Evolutionary conservation across 2,797 vertebrate genomes (phyloP).

Genomic region (Lutjanus argentimaculatus): DNA sequence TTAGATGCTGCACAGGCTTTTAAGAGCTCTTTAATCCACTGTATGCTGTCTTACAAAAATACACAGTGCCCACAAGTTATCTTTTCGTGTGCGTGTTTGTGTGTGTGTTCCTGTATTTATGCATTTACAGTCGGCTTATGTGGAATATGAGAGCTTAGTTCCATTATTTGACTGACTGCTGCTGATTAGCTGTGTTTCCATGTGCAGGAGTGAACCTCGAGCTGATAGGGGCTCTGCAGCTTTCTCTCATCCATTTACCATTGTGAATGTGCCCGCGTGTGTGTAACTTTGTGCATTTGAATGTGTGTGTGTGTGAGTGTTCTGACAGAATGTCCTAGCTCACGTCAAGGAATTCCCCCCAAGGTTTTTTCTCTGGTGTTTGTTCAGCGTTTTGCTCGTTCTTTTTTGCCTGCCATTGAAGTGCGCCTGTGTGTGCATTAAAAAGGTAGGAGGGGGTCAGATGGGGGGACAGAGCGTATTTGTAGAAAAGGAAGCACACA

Average conservation of each 20-base stretch:
- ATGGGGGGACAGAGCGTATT: background rate
- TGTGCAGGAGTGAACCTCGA: conserved; percentile 35
- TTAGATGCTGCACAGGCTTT: conserved; percentile 22
- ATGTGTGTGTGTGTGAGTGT: conserved; percentile 16
- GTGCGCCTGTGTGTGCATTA: conserved; percentile 43
- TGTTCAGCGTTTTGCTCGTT: conserved; percentile 52
- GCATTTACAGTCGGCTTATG: conserved; percentile 39
- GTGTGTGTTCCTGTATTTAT: conserved; percentile 25
- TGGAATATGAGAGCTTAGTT: conserved; percentile 41
- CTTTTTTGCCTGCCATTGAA: conserved; percentile 33
- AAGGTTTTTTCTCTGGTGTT: conserved; percentile 60
- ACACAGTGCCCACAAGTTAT: conserved; percentile 22
- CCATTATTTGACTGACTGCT: conserved; percentile 52
- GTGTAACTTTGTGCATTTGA: conserved; percentile 3
- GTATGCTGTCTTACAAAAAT: conserved; percentile 15
- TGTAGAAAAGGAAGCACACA: conserved; percentile 33
- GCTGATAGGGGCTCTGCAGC: conserved; percentile 32
- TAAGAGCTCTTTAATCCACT: conserved; percentile 30
- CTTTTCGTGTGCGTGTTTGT: conserved; percentile 20
- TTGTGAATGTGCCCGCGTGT: background rate
- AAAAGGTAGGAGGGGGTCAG: background rate
- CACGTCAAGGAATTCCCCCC: conserved; percentile 69
- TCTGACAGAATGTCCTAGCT: conserved; percentile 61
- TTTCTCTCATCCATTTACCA: conserved; percentile 34
- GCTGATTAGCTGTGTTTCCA: conserved; percentile 60